Evolutionary conservation across 2,113 vertebrate species (phyloP).

Genomic region (Neomonachus schauinslandi): DNA sequence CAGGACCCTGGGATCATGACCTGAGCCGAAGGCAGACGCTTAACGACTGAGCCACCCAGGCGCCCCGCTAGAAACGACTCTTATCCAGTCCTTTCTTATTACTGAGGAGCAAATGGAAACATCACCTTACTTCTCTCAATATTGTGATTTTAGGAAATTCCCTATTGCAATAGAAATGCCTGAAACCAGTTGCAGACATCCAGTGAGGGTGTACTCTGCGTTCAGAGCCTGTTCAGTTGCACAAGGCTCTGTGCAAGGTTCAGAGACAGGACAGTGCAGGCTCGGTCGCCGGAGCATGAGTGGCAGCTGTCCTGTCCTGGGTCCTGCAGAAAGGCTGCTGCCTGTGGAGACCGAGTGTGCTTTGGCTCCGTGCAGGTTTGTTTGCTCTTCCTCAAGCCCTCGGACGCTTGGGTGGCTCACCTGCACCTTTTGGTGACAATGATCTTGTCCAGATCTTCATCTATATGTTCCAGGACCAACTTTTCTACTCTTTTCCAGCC

Average conservation of each 20-base stretch:
- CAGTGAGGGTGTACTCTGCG: rapidly evolving
- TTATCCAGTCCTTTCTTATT: not conserved
- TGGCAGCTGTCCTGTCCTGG: rapidly evolving
- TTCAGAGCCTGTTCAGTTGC: not conserved
- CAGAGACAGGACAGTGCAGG: no score
- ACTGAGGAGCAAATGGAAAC: not conserved
- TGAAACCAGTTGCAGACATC: not conserved
- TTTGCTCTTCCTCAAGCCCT: not conserved
- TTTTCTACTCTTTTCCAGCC: not conserved
- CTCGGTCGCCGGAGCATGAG: rapidly evolving
- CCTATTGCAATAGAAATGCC: not conserved
- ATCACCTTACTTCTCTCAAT: not conserved
- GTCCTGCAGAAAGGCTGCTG: rapidly evolving
- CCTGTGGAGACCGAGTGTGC: not conserved
- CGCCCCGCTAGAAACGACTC: no score
- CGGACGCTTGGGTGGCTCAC: not conserved
- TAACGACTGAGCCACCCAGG: no score
- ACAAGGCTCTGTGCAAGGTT: rapidly evolving
- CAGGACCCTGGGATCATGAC: no score
- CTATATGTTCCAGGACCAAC: not conserved
- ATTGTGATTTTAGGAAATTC: not conserved
- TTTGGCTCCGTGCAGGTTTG: not conserved
- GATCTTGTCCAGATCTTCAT: not conserved
- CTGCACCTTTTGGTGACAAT: not conserved
- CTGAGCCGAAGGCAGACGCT: no score